Evolutionary conservation across 2,797 vertebrate genomes (phyloP), one percentile per base, ranked within the genome.

Genomic region (Channallabes apus): DNA sequence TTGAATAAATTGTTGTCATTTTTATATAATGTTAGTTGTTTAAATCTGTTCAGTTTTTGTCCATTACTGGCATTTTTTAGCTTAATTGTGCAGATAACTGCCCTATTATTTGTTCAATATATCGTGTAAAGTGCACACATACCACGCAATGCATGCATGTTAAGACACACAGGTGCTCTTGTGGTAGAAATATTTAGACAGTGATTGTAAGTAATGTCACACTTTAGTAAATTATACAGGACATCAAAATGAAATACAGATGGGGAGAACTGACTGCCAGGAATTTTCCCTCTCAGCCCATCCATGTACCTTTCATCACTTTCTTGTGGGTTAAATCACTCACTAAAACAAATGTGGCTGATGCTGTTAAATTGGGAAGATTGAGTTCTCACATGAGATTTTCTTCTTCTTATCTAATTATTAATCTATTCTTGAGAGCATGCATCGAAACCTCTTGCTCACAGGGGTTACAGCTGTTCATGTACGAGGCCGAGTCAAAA

Each of bases 121-220:
- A 71, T 17, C 27, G 8, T 17, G 29, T n/a, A 46, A 46, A 51
- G 7, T 32, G 22, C 56, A 58, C 6, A 59, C 56, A 77, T 35
- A 12, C 20, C 76, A 62, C n/a, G 62, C 20, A 38, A 1, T 78
- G 24, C 9, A 61, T n/a, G 24, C 35, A 77, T 20, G 67, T 76
- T 71, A 59, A 38, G 72, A 82, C 82, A 75, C 32, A 83, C 84
- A 86, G 68, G 58, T 81, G 32, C 58, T 76, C n/a, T 59, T 80
- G 29, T 83, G 32, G 29, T 41, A 75, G 27, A 85, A 71, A 77
- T 56, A 85, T 76, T 18, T 35, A 62, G 67, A 62, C 27, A 29
- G 35, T 32, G 11, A 46, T 15, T 35, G 8, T 76, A 32, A 24
- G 61, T 76, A 62, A 68, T 73, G 29, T 41, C 71, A 56, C 58